phyloP scores from a whole-genome alignment of 1,140 invertebrate species.

The Panulirus ornatus region DNA sequence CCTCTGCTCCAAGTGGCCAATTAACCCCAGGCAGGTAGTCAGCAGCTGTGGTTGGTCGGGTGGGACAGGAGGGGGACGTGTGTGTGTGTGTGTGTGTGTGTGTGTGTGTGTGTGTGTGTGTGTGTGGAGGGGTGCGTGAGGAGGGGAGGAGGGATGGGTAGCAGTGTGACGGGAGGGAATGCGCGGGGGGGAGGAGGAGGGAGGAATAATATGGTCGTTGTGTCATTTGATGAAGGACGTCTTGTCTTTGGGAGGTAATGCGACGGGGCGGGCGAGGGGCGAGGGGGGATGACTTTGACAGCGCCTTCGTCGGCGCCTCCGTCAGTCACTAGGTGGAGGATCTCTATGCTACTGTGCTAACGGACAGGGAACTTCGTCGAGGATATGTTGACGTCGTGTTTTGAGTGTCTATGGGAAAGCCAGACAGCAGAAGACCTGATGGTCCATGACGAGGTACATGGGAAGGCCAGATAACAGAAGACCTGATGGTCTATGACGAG shows the following conservation, averaged over 20 bases:
- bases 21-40: constrained; percentile 10
- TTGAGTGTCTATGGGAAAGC: too few species aligned
- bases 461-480: too few species aligned
- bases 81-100: background rate
- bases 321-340: background rate
- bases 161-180: background rate
- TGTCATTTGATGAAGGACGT: background rate
- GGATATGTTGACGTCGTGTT: too few species aligned
- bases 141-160: background rate
- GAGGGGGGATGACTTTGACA: background rate
- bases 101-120: too few species aligned
- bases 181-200: background rate
- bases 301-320: background rate
- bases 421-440: too few species aligned
- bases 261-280: background rate
- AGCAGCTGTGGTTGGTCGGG: background rate
- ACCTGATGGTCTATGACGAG: too few species aligned
- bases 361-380: background rate
- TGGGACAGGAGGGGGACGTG: too few species aligned
- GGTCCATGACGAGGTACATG: too few species aligned
- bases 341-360: background rate
- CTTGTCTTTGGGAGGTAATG: background rate
- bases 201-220: background rate
- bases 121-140: background rate
- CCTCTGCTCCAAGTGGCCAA: constrained; percentile 34